Percentiles rank a stretch among this genome's conserved stretches.
Evolutionary conservation across 2,888 invertebrate genomes (phyloP).

Genomic region (Exocentrus adspersus): DNA sequence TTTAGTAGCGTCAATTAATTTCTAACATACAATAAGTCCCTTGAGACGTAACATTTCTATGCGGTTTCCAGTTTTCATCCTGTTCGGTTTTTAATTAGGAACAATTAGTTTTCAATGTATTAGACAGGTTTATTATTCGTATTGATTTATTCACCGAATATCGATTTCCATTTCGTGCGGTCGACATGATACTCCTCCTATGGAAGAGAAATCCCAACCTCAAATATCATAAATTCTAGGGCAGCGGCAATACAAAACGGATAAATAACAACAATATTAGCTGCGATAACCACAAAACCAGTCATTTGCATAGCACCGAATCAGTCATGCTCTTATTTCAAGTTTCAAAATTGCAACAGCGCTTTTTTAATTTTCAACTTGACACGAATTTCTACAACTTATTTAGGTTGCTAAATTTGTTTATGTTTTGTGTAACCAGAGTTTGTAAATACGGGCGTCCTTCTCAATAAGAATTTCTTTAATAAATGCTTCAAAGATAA

Average conservation of each 20-base stretch:
- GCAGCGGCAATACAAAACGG: not conserved
- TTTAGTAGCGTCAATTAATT: too few species aligned
- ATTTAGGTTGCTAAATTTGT: not conserved
- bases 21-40: too few species aligned
- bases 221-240: not conserved
- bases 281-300: not conserved
- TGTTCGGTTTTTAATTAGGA: too few species aligned
- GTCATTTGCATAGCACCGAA: constrained; percentile 1
- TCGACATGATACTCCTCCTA: not conserved
- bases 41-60: too few species aligned
- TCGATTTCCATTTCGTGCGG: not conserved
- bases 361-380: constrained; percentile 1
- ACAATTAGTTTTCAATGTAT: too few species aligned
- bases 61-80: too few species aligned
- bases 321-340: not conserved
- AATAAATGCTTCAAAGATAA: too few species aligned
- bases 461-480: too few species aligned
- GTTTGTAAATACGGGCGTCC: too few species aligned
- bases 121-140: too few species aligned
- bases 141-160: too few species aligned
- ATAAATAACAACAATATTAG: constrained; percentile 2
- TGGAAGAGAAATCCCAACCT: not conserved
- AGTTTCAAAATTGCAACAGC: not conserved
- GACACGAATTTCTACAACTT: not conserved
- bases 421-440: not conserved